Evolutionary conservation across 2,888 invertebrate species (phyloP), one percentile per base, ranked within the genome.

Genomic region (Megalurothrips usitatus): DNA sequence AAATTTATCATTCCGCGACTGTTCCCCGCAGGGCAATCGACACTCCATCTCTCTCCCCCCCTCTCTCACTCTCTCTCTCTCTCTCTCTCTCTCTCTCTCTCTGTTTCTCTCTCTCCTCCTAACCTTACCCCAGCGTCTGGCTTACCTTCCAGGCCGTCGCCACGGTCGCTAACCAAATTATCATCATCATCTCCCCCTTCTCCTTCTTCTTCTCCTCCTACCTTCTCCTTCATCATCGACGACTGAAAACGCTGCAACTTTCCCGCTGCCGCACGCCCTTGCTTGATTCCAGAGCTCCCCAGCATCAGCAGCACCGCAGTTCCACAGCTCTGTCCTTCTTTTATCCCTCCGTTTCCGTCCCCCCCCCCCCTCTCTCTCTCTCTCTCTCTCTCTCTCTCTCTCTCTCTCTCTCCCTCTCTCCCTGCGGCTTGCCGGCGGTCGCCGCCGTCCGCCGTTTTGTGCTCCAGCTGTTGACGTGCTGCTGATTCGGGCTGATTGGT

Each of bases 51-150:
- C 52, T 3, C 52, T 52, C 52, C n/a, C 63, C n/a, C 63, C n/a
- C n/a, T n/a, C 63, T n/a, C 63, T n/a, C 63, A 12, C 63, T n/a
- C 63, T 63, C 63, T 63, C 63, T 63, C 63, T 63, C 63, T 63
- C 63, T 63, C 63, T 63, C 63, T 63, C 63, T 63, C 63, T 63
- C 63, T 63, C 63, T 63, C 63, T 63, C 63, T 63, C 63, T 63
- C 63, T 63, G 12, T 63, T n/a, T 63, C 19, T 63, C 63, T 63
- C 63, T 63, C 63, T 63, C 68, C n/a, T n/a, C n/a, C n/a, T n/a
- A n/a, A n/a, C n/a, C n/a, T n/a, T n/a, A n/a, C 6, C 34, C 3
- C 34, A 6, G 34, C 6, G 34, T 43, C 6, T n/a, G n/a, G 34
- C 34, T 6, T 43, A 43, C 34, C 34, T 43, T 43, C 34, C 34